Conservation (phyloP, 2,797 vertebrate species). For the Ptychobarbus kaznakovi region DNA sequence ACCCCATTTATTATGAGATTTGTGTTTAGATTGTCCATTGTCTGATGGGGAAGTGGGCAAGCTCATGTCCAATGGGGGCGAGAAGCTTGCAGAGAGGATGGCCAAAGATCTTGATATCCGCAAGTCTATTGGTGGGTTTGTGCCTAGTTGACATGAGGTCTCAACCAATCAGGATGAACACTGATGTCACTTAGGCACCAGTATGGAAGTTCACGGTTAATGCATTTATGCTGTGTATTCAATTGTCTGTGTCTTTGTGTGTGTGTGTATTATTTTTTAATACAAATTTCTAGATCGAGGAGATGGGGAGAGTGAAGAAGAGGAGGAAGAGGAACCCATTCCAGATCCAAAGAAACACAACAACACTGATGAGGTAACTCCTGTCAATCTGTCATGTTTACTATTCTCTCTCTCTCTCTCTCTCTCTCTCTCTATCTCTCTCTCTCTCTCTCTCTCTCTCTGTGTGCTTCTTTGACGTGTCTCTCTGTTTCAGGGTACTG, state of each 20-base stretch:
- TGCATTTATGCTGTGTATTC: neutral
- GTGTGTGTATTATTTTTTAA: neutral
- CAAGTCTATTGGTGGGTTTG: conserved; percentile 84
- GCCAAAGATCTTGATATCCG: conserved; percentile 77
- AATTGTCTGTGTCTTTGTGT: neutral
- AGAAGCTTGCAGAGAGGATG: conserved; percentile 76
- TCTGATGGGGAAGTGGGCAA: conserved; percentile 71
- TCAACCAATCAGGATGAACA: conserved; percentile 40
- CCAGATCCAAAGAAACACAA: conserved; percentile 84
- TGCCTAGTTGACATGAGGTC: conserved; percentile 43
- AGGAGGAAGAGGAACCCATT: conserved; percentile 84
- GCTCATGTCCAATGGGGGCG: conserved; percentile 83
- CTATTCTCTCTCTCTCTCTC: neutral
- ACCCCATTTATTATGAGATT: conserved; percentile 50
- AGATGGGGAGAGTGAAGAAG: conserved; percentile 85
- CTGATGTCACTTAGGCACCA: conserved; percentile 21
- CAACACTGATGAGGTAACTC: conserved; percentile 83
- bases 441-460: neutral
- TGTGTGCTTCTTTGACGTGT: neutral
- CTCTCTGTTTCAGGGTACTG: conserved; percentile 81
- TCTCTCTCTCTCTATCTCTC: neutral
- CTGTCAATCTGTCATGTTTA: neutral
- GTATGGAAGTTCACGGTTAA: neutral
- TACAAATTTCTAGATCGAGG: conserved; percentile 72
- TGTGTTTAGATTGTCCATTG: conserved; percentile 72